Evolutionary conservation across 1,140 invertebrate genomes (phyloP).

Genomic region (Trinorchestia longiramus): DNA sequence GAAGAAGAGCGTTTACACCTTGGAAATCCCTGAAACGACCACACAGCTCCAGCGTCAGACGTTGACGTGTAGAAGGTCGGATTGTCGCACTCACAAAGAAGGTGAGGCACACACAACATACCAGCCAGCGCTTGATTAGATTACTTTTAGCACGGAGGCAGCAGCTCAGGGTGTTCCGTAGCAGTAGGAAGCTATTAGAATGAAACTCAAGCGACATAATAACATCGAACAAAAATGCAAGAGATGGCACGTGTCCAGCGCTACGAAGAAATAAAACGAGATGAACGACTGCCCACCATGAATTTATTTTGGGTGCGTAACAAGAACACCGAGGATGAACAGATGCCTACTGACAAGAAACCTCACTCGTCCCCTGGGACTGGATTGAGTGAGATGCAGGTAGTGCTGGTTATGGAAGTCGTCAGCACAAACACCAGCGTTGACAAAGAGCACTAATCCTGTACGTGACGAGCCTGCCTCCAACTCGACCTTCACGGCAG

Average conservation of each 20-base stretch:
- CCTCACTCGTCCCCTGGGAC: neutral
- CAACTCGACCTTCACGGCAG: neutral
- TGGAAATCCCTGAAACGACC: neutral
- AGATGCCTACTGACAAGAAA: neutral
- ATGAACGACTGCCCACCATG: too few species aligned
- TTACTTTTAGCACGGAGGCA: neutral
- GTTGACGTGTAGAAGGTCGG: neutral
- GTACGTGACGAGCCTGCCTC: neutral
- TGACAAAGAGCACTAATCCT: neutral
- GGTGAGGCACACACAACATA: neutral
- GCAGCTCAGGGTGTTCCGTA: neutral
- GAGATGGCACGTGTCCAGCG: neutral
- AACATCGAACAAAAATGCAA: neutral
- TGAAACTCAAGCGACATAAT: neutral
- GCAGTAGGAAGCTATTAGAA: neutral
- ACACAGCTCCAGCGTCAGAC: neutral
- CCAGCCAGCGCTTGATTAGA: neutral
- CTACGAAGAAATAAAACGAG: too few species aligned
- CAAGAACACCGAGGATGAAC: neutral
- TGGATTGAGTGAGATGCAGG: neutral
- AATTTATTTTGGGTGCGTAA: neutral
- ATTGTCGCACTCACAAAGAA: neutral
- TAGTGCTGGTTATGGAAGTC: neutral
- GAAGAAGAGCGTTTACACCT: neutral
- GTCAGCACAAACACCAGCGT: neutral